A percentile compares a stretch with the other conserved stretches of the same genome.
Conservation (phyloP, 1,140 invertebrate species). For the Whitmania pigra region DNA sequence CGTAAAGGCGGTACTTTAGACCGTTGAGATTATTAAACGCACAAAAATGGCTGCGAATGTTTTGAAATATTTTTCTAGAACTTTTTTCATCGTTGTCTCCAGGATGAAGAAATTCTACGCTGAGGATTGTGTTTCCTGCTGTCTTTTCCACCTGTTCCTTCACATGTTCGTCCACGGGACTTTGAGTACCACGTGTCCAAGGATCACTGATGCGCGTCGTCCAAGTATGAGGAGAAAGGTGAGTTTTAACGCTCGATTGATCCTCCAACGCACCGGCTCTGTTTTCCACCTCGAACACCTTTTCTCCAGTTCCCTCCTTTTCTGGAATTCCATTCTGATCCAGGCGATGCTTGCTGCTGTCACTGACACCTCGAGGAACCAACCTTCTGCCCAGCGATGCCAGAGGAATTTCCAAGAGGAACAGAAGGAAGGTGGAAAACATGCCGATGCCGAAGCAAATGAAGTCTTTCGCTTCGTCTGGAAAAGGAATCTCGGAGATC, state of each 20-base stretch:
- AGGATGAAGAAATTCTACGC: not conserved
- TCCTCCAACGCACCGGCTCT: not conserved
- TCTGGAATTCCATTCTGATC: too few species aligned
- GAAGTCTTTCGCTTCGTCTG: not conserved
- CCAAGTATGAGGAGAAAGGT: not conserved
- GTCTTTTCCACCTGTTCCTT: not conserved
- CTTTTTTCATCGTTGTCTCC: not conserved
- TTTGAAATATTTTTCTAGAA: not conserved
- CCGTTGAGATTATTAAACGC: not conserved
- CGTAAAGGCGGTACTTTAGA: conserved; percentile 5
- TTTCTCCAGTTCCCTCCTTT: too few species aligned
- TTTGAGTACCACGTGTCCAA: too few species aligned
- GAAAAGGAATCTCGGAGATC: not conserved
- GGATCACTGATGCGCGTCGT: not conserved
- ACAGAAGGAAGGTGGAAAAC: not conserved
- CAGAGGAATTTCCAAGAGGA: not conserved
- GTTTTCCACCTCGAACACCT: too few species aligned
- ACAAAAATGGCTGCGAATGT: not conserved
- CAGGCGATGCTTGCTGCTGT: too few species aligned
- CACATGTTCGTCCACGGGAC: too few species aligned
- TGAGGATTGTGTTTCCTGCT: not conserved
- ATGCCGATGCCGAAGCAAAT: not conserved
- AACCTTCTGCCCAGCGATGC: not conserved
- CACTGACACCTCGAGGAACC: too few species aligned
- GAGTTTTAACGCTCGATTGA: not conserved